These are phyloP conservation scores for Diadromus collaris DNA, from an alignment of 2,888 invertebrate species.

Conservation along the genomic window DNA sequence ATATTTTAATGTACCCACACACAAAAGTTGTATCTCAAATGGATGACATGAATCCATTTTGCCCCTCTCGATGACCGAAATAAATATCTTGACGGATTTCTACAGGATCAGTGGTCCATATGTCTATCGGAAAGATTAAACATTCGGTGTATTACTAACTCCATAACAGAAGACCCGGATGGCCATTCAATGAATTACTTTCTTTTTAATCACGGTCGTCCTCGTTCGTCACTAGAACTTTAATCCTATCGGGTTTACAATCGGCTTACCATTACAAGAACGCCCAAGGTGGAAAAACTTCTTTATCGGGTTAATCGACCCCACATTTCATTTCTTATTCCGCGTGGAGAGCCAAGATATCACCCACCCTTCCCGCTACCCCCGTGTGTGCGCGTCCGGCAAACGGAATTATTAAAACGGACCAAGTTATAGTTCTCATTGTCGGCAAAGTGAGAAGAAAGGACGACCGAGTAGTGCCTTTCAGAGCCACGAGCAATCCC, in stretches of 20 bases:
- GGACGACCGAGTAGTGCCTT: conserved; percentile 50
- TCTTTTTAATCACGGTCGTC: background rate
- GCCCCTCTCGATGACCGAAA: no score
- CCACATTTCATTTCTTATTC: conserved; percentile 12
- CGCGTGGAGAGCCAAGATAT: background rate
- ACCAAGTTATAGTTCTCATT: conserved; percentile 6
- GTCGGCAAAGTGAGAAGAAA: conserved; percentile 31
- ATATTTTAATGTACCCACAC: no score
- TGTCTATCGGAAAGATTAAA: no score
- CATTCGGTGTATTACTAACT: background rate
- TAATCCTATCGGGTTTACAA: conserved; percentile 25
- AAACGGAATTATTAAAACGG: conserved; percentile 30
- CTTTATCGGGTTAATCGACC: background rate
- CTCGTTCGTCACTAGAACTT: background rate
- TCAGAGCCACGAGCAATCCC: conserved; percentile 32
- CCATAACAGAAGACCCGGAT: background rate
- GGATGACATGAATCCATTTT: no score
- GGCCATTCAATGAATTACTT: background rate
- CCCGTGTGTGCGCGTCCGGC: background rate
- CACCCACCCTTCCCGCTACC: background rate
- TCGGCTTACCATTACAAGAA: conserved; percentile 10
- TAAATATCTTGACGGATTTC: no score
- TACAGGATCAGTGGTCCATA: no score
- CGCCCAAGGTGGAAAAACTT: background rate
- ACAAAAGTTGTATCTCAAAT: no score